Evolutionary conservation across 2,888 invertebrate genomes (phyloP).

Genomic region (Campoplex capitator): DNA sequence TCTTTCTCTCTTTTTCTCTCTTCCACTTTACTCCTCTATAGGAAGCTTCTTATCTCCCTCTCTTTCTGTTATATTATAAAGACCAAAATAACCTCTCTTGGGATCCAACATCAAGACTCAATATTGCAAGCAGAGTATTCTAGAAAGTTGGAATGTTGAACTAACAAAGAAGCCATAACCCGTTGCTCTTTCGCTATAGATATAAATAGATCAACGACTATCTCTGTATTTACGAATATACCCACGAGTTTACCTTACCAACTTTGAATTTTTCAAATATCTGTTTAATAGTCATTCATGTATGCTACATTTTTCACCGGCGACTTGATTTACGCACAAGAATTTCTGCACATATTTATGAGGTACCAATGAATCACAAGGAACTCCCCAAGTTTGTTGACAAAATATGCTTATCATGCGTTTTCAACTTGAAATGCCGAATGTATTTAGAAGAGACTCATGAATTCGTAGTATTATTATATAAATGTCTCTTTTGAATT

Average conservation of each 20-base stretch:
- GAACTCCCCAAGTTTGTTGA: background rate
- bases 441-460: background rate
- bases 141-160: slow-evolving; percentile 61
- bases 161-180: slow-evolving; percentile 62
- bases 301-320: slow-evolving; percentile 16
- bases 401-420: slow-evolving; percentile 9
- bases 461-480: background rate
- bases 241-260: slow-evolving; percentile 10
- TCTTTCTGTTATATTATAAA: slow-evolving; percentile 37
- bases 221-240: slow-evolving; percentile 4
- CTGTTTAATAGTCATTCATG: slow-evolving; percentile 35
- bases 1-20: background rate
- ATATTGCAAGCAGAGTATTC: slow-evolving; percentile 57
- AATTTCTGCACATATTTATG: slow-evolving; percentile 27
- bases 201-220: background rate
- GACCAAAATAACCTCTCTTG: slow-evolving; percentile 29
- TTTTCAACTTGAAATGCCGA: background rate
- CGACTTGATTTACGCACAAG: slow-evolving; percentile 9
- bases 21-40: background rate
- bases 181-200: slow-evolving; percentile 15
- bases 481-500: background rate
- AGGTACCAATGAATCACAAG: background rate
- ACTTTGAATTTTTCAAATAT: slow-evolving; percentile 62
- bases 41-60: slow-evolving; percentile 2
- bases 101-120: slow-evolving; percentile 58